Evolutionary conservation across 2,797 vertebrate species (phyloP).

Genomic region (Enteromius radiatus): DNA sequence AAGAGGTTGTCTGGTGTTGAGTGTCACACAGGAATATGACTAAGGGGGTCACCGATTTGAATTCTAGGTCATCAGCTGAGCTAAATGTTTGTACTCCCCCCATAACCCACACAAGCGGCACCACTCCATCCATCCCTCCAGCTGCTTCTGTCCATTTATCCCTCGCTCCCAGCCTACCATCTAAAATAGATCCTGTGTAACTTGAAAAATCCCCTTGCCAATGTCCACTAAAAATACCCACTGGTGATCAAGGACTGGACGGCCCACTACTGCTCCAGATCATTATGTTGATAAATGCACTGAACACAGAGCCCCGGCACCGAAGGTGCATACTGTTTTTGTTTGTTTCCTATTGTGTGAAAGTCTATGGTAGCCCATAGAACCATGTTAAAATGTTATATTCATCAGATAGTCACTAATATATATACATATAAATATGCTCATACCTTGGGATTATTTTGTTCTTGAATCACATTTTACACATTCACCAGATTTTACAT

Average conservation of each 20-base stretch:
- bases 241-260: conserved; percentile 32
- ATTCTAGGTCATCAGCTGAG: conserved; percentile 71
- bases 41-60: conserved; percentile 42
- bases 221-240: conserved; percentile 49
- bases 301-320: neutral
- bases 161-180: conserved; percentile 53
- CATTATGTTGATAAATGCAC: conserved; percentile 5
- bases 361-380: neutral
- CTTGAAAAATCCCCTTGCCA: conserved; percentile 73
- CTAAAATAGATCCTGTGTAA: conserved; percentile 77
- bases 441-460: neutral
- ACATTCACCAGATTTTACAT: too few relatives aligned
- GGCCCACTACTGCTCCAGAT: neutral
- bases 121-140: conserved; percentile 58
- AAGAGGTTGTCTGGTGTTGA: conserved; percentile 1
- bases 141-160: conserved; percentile 78
- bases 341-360: neutral
- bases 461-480: neutral
- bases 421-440: neutral
- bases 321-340: neutral
- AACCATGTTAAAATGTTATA: neutral
- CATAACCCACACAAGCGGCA: conserved; percentile 19
- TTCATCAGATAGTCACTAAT: neutral
- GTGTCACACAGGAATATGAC: conserved; percentile 15
- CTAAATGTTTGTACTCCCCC: conserved; percentile 63